Conservation (phyloP, 2,888 invertebrate species). For the Melanostoma scalare region DNA sequence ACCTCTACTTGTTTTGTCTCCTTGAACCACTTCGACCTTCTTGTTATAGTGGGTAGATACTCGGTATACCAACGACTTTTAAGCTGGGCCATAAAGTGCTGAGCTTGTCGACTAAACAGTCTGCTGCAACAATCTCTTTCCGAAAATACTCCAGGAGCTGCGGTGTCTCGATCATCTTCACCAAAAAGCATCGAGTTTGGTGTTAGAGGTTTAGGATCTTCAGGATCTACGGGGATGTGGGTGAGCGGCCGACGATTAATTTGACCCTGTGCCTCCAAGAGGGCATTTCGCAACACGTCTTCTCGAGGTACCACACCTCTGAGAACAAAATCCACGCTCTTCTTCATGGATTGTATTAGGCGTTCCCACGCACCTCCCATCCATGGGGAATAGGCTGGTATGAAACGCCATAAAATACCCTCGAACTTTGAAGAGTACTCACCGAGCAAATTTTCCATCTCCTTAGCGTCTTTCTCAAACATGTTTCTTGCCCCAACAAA, state of each 20-base stretch:
- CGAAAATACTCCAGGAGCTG: background rate
- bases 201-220: too few species aligned
- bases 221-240: background rate
- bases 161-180: background rate
- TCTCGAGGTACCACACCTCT: background rate
- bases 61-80: too few species aligned
- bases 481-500: too few species aligned
- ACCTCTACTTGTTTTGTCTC: too few species aligned
- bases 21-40: too few species aligned
- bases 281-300: conserved; percentile 4
- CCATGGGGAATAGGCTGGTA: too few species aligned
- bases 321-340: background rate
- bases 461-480: too few species aligned
- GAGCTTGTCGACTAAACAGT: background rate
- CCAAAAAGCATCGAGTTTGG: background rate
- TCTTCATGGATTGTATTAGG: background rate
- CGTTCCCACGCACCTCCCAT: too few species aligned
- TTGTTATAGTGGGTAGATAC: too few species aligned
- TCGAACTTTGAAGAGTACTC: too few species aligned
- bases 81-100: background rate
- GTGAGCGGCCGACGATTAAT: conserved; percentile 16
- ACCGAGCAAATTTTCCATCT: too few species aligned
- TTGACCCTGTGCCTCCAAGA: conserved; percentile 17
- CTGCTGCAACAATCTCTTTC: background rate
- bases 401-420: too few species aligned